Evolutionary conservation across 2,113 vertebrate species (phyloP).

Genomic region (Pandion haliaetus): DNA sequence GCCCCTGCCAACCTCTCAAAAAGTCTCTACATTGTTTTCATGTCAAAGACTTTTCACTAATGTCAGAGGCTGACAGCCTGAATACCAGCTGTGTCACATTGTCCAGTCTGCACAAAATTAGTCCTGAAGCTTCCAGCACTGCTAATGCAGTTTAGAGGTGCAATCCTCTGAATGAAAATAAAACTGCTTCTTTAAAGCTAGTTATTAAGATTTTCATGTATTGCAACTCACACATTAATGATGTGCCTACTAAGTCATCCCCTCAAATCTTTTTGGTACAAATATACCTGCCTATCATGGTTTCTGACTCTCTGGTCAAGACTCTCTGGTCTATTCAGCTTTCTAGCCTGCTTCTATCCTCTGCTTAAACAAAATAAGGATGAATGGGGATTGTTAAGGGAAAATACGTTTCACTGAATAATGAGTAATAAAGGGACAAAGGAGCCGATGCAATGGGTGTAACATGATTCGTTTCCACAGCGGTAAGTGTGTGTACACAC

Average conservation of each 20-base stretch:
- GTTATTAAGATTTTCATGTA: neutral
- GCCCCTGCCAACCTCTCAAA: neutral
- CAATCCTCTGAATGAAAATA: neutral
- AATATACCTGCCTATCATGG: neutral
- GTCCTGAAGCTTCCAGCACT: neutral
- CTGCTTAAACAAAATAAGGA: neutral
- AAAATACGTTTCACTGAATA: neutral
- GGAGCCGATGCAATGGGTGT: slow-evolving; percentile 23
- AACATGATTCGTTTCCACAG: slow-evolving; percentile 24
- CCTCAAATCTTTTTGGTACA: neutral
- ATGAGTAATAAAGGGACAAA: neutral
- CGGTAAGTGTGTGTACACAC: slow-evolving; percentile 25
- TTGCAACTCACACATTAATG: neutral
- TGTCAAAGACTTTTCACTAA: neutral
- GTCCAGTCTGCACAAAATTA: neutral
- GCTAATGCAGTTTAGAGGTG: neutral
- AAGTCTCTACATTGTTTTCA: neutral
- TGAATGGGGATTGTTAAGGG: neutral
- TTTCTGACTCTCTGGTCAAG: neutral
- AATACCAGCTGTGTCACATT: neutral
- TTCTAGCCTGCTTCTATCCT: neutral
- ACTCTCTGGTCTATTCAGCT: neutral
- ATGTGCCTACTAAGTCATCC: neutral
- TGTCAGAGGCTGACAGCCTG: neutral
- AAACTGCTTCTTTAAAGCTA: neutral